Evolutionary conservation across 2,797 vertebrate species (phyloP), one percentile per base, ranked within the genome.

Genomic region (Graptemys geographica): DNA sequence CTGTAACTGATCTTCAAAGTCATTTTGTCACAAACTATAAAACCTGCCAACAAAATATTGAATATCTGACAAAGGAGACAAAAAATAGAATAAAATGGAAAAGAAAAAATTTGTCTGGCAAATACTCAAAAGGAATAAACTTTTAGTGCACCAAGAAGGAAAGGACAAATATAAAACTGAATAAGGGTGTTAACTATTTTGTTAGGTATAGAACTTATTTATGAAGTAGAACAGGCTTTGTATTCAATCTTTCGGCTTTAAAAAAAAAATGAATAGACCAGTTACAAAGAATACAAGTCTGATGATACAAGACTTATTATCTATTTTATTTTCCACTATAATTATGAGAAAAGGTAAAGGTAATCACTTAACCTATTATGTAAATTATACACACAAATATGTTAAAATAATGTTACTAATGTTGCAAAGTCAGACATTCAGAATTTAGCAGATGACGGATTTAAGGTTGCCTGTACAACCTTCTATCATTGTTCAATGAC

Each of bases 351-450:
- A 51, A 51, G 51, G 13, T 16, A 51, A 15, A 16, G 15, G 15
- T 51, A 51, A 51, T 16, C 51, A 51, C 51, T 51, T 51, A 13
- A 51, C 51, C 51, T 15, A 51, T 47, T 1, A 52, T 2, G n/a
- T 57, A 86, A 84, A 93, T 78, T 31, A 18, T n/a, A 31, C 37
- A 10, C 21, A 74, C 25, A 72, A 21, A 74, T 74, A 74, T 74
- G 41, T 47, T 28, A 76, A 44, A 88, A 82, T 19, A 23, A n/a
- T 47, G 23, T n/a, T 80, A 81, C 31, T 16, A 90, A 92, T 76
- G 86, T 82, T 0, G 0, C 52, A 62, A 51, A 89, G 87, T 3
- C 49, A 62, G 78, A 90, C 83, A 72, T 0, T 0, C 23, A 49
- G 4, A 80, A 90, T 53, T 41, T 28, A 81, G 53, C 25, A 56